Evolutionary conservation across 1,140 invertebrate species (phyloP), one percentile per base, ranked within the genome.

Genomic region (Harlomillsia oculata): DNA sequence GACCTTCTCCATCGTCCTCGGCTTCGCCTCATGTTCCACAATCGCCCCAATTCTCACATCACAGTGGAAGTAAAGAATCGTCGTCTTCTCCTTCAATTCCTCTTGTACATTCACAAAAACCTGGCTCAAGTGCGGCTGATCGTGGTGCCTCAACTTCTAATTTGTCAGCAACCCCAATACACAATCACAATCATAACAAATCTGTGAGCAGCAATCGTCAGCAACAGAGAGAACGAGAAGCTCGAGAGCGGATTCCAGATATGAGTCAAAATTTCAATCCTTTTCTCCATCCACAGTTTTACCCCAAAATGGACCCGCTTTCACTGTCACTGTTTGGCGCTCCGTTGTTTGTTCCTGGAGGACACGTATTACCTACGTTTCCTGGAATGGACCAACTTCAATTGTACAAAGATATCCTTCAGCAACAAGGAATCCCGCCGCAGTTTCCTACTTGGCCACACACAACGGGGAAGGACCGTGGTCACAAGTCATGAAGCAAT

Each of bases 371-470:
- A 20, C 21, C 28, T 21, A 48, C 68, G 16, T 54, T 68, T 14
- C 65, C 69, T 13, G 61, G 66, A n/a, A 62, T 67, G 9, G 70
- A 74, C 28, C 71, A 72, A 39, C 59, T 73, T 20, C 70, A 72
- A 48, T 65, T 74, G n/a, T 75, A 74, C 59, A 72, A 70, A 37
- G 36, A 59, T 11, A 18, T 54, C 9, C 41, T 59, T 13, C 11
- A 32, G 3, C 57, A 59, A 18, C 48, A 59, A 28, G 48, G 60
- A 16, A 36, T 48, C 6, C 25, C 48, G 16, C 55, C 60, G 1
- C 56, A 58, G 20, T 58, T 62, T 46, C 54, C 54, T 3, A 18
- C 51, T 1, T 62, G 60, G 60, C 50, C 56, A 16, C 52, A 30
- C 23, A 36, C 43, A 18, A 46, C 29, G 6, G 41, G 44, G 34